Conservation (phyloP, 1,140 invertebrate species). For the Anastrepha ludens region DNA sequence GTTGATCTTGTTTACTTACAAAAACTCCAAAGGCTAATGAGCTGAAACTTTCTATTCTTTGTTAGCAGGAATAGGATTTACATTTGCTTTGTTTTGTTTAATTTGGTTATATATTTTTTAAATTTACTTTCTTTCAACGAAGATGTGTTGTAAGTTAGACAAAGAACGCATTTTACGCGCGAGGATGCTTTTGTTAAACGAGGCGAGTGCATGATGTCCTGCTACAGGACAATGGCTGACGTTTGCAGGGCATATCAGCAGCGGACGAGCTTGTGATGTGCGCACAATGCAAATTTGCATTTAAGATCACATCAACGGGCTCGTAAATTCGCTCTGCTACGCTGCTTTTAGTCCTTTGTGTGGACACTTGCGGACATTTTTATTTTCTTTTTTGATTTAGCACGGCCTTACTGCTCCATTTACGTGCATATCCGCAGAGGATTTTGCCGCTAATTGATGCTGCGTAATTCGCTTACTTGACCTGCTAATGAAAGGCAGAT, state of each 20-base stretch:
- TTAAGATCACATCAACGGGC: slow-evolving; percentile 49
- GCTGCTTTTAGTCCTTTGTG: slow-evolving; percentile 34
- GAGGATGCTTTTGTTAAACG: slow-evolving; percentile 9
- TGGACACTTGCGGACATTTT: slow-evolving; percentile 47
- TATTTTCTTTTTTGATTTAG: slow-evolving; percentile 53
- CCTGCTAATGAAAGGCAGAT: slow-evolving; percentile 36
- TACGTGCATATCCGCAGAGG: neutral
- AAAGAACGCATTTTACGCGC: slow-evolving; percentile 1
- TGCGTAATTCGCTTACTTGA: slow-evolving; percentile 52
- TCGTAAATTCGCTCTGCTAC: slow-evolving; percentile 21
- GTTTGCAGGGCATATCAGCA: neutral
- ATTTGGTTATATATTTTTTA: neutral
- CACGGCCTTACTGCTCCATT: neutral
- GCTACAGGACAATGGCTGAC: slow-evolving; percentile 13
- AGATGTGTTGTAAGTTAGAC: neutral
- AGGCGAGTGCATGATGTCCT: neutral
- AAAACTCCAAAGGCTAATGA: slow-evolving; percentile 39
- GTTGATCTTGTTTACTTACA: slow-evolving; percentile 44
- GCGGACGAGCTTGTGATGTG: neutral
- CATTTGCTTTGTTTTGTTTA: slow-evolving; percentile 22
- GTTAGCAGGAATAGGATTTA: slow-evolving; percentile 10
- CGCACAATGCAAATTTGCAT: slow-evolving; percentile 48
- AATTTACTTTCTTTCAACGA: neutral
- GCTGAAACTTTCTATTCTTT: neutral
- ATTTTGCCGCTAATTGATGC: slow-evolving; percentile 41